These are phyloP conservation scores for Deilephila porcellus DNA, from an alignment of 2,888 invertebrate genomes.

Conservation along the genomic window DNA sequence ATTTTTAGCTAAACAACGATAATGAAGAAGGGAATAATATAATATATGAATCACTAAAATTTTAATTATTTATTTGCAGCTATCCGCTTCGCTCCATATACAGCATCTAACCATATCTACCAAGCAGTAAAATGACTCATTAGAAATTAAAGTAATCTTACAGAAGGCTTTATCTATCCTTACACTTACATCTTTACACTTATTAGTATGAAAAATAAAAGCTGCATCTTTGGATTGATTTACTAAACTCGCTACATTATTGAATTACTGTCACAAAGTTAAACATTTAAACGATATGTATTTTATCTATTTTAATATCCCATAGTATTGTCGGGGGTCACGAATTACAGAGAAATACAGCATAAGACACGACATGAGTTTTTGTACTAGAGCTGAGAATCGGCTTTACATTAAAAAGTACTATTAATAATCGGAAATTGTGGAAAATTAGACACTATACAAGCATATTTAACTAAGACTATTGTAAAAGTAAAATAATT, in stretches of 20 bases:
- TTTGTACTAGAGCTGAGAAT: conserved; percentile 73
- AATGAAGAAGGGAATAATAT: no score
- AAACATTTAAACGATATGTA: conserved; percentile 80
- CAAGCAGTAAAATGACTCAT: conserved; percentile 11
- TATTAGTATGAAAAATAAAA: conserved; percentile 78
- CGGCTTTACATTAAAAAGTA: conserved; percentile 25
- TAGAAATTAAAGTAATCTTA: conserved; percentile 23
- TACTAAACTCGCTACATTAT: conserved; percentile 65
- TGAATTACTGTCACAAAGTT: conserved; percentile 76
- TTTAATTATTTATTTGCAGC: not conserved
- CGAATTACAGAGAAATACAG: conserved; percentile 34
- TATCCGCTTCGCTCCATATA: not conserved
- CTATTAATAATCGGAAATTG: conserved; percentile 36
- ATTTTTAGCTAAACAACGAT: no score
- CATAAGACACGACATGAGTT: conserved; percentile 65
- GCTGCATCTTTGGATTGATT: conserved; percentile 77
- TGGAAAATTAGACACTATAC: conserved; percentile 26
- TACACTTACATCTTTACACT: conserved; percentile 56
- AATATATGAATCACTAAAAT: not conserved
- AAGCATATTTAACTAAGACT: conserved; percentile 35
- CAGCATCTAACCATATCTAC: conserved; percentile 24
- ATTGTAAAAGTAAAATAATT: conserved; percentile 39
- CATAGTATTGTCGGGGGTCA: conserved; percentile 49
- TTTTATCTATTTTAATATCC: conserved; percentile 62
- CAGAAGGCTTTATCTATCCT: conserved; percentile 37